Base-by-base conservation (phyloP, 2,113 vertebrate genomes). In the Zingel zingel region DNA sequence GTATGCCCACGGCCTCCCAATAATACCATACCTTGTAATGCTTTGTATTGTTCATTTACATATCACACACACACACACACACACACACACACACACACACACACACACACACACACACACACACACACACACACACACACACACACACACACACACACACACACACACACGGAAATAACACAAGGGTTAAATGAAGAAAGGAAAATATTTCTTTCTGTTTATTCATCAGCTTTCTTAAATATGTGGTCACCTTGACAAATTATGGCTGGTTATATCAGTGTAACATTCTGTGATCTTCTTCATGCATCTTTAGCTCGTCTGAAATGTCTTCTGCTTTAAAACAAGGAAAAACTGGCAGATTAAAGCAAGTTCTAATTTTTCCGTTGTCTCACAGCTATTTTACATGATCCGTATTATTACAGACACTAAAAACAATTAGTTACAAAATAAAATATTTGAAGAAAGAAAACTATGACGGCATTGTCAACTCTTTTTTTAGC, bases 191-290 rank as follows among this genome's bases (percentile, higher is more conserved):
- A 82, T 91, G 84, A 92, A 82, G 90, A 89, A 92, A 87, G 89
- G 81, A 93, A 94, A 94, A 94, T 94, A 91, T 88, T 86, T 77
- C 74, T 94, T 90, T 92, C 73, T 86, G 69, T 91, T 92, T 91
- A 90, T 91, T 83, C 62, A 83, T 88, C 91, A 84, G 80, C 87
- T 84, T 92, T 88, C 70, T 89, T 72, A 87, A 86, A 91, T 67
- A 72, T 67, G 63, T 58, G 51, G 61, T 58, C 79, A 74, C 56
- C 30, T 82, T 79, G 78, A 89, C 58, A 91, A 86, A 77, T 61
- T 47, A 77, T 89, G 88, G 50, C 67, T 78, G 62, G 48, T 82
- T 84, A 83, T 68, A 86, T 85, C 48, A 61, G 87, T 89, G 16
- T 68, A 73, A 75, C 85, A 85, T 85, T 88, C 84, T 83, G 61